Evolutionary conservation across 1,140 invertebrate genomes (phyloP).

Genomic region (Drosophila setifemur): DNA sequence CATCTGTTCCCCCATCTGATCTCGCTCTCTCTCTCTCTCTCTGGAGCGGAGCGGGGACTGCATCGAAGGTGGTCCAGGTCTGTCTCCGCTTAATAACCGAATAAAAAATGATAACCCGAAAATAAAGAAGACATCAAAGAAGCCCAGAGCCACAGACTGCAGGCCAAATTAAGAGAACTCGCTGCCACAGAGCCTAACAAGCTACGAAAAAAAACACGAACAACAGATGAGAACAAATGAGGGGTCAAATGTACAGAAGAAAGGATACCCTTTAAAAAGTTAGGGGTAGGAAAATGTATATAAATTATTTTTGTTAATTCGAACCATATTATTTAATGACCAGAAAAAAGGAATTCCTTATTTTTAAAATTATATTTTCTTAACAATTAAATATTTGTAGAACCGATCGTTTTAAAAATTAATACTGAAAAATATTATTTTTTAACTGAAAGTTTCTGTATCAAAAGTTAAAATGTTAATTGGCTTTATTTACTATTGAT

Average conservation of each 20-base stretch:
- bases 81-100: constrained; percentile 75
- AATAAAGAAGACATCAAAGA: constrained; percentile 81
- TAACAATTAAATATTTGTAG: too few relatives aligned
- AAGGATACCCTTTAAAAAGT: constrained; percentile 1
- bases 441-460: too few relatives aligned
- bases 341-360: too few relatives aligned
- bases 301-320: too few relatives aligned
- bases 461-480: too few relatives aligned
- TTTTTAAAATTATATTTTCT: too few relatives aligned
- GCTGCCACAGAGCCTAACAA: constrained; percentile 58
- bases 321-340: too few relatives aligned
- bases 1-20: constrained; percentile 56
- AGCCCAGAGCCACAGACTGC: constrained; percentile 52
- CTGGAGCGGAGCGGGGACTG: constrained; percentile 27
- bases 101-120: constrained; percentile 81
- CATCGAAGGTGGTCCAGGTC: constrained; percentile 59
- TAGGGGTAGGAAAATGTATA: too few relatives aligned
- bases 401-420: too few relatives aligned
- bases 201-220: constrained; percentile 47
- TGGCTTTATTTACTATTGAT: too few relatives aligned
- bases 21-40: too few relatives aligned
- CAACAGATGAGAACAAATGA: constrained; percentile 24
- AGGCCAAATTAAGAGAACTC: constrained; percentile 67
- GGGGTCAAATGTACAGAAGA: not conserved
- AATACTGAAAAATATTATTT: too few relatives aligned